phyloP scores from a whole-genome alignment of 2,888 invertebrate species.

The Eupithecia subumbrata region DNA sequence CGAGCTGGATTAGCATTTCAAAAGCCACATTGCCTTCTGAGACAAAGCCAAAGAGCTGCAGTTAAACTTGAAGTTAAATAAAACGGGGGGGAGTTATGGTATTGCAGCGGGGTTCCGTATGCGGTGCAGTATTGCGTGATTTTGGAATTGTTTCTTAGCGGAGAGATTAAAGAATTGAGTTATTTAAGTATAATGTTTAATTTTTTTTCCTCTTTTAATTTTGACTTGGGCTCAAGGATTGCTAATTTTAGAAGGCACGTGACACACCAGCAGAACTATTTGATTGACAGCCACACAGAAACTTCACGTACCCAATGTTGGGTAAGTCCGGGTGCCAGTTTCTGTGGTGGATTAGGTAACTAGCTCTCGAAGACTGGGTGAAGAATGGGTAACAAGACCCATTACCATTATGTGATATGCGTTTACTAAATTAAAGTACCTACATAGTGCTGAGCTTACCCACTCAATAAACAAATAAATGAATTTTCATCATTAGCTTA shows the following conservation, averaged over 20 bases:
- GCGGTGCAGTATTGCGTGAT: constrained; percentile 7
- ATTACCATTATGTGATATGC: no score
- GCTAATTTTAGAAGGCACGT: no score
- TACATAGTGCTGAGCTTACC: no score
- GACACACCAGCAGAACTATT: no score
- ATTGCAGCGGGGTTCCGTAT: constrained; percentile 30
- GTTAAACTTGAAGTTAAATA: constrained; percentile 44
- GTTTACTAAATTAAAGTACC: no score
- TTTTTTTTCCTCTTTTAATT: no score
- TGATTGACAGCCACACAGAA: no score
- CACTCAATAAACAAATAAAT: no score
- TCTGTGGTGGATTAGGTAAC: background rate
- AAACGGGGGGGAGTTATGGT: constrained; percentile 26
- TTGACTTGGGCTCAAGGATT: no score
- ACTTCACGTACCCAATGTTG: background rate
- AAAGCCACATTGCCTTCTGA: constrained; percentile 49
- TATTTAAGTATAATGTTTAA: background rate
- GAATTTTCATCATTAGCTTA: no score
- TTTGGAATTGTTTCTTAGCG: constrained; percentile 19
- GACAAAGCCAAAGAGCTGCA: constrained; percentile 48
- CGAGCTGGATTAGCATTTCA: constrained; percentile 51
- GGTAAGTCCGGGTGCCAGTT: background rate
- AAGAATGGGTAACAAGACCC: no score
- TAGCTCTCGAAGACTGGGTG: background rate
- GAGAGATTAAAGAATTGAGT: background rate